Percentiles rank a stretch among this genome's conserved stretches.
Evolutionary conservation across 2,113 vertebrate genomes (phyloP).

Genomic region (Thomomys bottae): DNA sequence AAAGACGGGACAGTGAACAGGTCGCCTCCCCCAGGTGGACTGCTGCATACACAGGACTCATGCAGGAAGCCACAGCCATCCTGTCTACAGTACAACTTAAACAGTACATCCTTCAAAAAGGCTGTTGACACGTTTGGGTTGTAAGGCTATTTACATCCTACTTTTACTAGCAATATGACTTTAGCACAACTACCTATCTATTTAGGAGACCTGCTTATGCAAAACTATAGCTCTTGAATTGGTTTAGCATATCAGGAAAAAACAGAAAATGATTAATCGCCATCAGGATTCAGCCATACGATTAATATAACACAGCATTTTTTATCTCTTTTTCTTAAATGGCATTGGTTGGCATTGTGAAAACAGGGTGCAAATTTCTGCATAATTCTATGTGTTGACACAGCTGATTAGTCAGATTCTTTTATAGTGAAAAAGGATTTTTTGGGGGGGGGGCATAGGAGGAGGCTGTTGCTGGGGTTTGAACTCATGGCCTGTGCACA

Average conservation of each 20-base stretch:
- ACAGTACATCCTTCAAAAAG: background rate
- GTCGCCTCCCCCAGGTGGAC: fast-evolving
- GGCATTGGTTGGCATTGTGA: background rate
- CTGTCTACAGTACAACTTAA: background rate
- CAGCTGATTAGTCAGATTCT: too few species aligned
- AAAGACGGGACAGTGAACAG: conserved; percentile 52
- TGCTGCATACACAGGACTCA: background rate
- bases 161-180: background rate
- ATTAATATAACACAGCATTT: background rate
- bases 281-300: background rate
- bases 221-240: background rate
- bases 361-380: conserved; percentile 3
- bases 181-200: background rate
- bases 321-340: background rate
- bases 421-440: too few species aligned
- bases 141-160: background rate
- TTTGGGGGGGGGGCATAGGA: too few species aligned
- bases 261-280: background rate
- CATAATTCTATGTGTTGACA: background rate
- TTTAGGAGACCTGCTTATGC: background rate
- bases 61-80: background rate
- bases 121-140: background rate
- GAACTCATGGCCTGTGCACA: too few species aligned
- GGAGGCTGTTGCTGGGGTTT: too few species aligned
- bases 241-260: conserved; percentile 2